Evolutionary conservation across 2,888 invertebrate species (phyloP).

Genomic region (Deroplatys truncata): DNA sequence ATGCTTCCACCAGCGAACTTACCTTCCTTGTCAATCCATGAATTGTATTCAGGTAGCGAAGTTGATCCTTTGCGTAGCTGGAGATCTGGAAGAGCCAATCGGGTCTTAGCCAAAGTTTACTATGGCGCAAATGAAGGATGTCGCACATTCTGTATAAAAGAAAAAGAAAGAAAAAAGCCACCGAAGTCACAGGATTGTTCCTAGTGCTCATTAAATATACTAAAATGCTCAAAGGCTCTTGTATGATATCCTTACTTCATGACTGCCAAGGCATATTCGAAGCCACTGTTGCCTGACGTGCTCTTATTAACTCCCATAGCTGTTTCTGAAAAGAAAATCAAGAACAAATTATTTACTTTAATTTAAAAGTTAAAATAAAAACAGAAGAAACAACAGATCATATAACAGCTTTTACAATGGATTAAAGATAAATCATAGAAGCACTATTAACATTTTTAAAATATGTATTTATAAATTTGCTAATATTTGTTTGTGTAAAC

Average conservation of each 20-base stretch:
- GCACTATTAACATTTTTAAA: too few relatives aligned
- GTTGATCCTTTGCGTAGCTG: slow-evolving; percentile 68
- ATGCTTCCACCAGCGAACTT: not conserved
- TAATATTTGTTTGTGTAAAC: too few relatives aligned
- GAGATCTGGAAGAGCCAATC: slow-evolving; percentile 74
- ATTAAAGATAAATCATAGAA: too few relatives aligned
- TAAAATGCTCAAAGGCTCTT: too few relatives aligned
- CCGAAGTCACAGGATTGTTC: too few relatives aligned
- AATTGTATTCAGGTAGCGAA: slow-evolving; percentile 68
- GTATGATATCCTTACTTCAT: slow-evolving; percentile 58
- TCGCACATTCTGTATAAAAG: slow-evolving; percentile 65
- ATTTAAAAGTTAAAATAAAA: too few relatives aligned
- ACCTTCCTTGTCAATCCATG: slow-evolving; percentile 69
- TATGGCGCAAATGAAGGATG: slow-evolving; percentile 76
- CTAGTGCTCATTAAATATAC: too few relatives aligned
- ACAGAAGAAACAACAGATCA: too few relatives aligned
- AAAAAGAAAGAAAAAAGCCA: too few relatives aligned
- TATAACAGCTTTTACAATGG: too few relatives aligned
- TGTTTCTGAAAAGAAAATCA: slow-evolving; percentile 57
- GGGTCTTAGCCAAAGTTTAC: slow-evolving; percentile 72
- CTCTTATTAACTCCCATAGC: slow-evolving; percentile 84
- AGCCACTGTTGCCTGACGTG: slow-evolving; percentile 68
- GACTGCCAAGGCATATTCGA: slow-evolving; percentile 82
- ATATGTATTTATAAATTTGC: too few relatives aligned
- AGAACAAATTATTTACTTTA: too few relatives aligned